These are phyloP conservation scores for Ganaspis brasiliensis DNA, from an alignment of 2,888 invertebrate genomes.

Conservation along the genomic window DNA sequence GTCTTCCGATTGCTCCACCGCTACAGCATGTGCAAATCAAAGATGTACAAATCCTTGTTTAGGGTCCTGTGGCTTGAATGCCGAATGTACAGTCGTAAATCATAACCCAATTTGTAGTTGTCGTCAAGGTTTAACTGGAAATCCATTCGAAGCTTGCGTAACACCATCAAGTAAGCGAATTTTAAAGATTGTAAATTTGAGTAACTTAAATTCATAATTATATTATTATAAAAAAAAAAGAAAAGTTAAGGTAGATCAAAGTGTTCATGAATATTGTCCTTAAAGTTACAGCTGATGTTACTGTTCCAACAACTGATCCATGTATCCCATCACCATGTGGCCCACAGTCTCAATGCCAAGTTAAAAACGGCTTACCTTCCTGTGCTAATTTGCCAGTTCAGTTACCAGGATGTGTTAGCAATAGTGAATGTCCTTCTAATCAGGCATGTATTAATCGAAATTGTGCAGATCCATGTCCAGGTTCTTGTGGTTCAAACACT, in stretches of 20 bases:
- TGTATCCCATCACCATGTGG: conserved; percentile 82
- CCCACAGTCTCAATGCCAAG: conserved; percentile 82
- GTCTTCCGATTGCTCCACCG: conserved; percentile 81
- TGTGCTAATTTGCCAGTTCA: conserved; percentile 81
- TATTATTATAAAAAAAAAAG: not conserved
- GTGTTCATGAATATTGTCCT: not conserved
- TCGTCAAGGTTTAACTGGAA: conserved; percentile 81
- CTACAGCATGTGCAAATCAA: conserved; percentile 85
- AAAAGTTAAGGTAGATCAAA: not conserved
- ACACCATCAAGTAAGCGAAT: conserved; percentile 8
- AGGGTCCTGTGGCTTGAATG: conserved; percentile 88
- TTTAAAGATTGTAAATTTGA: not conserved
- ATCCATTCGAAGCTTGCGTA: conserved; percentile 84
- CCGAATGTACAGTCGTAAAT: conserved; percentile 82
- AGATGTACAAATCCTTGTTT: conserved; percentile 88
- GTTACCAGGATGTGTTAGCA: conserved; percentile 78
- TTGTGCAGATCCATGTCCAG: conserved; percentile 80
- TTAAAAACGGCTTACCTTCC: conserved; percentile 81
- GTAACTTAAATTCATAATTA: too few species aligned
- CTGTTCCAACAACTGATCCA: conserved; percentile 67
- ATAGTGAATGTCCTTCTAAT: conserved; percentile 82
- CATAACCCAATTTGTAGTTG: conserved; percentile 84
- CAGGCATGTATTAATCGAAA: conserved; percentile 79
- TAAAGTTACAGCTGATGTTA: not conserved
- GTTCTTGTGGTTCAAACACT: conserved; percentile 81